Evolutionary conservation across 1,140 invertebrate genomes (phyloP), one percentile per base, ranked within the genome.

Genomic region (Scaptomyza hsui): DNA sequence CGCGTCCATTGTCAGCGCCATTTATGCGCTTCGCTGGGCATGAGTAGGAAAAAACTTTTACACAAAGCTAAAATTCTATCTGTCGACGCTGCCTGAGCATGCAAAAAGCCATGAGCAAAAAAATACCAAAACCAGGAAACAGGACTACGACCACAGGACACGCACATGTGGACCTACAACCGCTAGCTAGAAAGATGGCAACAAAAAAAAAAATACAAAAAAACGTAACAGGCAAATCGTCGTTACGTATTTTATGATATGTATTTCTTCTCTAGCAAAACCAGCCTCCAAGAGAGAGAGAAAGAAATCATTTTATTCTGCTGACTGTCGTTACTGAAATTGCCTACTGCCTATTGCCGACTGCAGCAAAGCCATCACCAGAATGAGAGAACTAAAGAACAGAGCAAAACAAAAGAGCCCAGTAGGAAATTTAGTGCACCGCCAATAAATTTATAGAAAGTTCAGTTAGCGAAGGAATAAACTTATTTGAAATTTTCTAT

Each of bases 61-160:
- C 81, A 77, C 81, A 85, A 85, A 80, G 77, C 81, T 62, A 74
- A 86, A 85, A 77, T 81, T 86, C 81, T 88, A 85, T 77, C 80
- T 71, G 73, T 49, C 73, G 64, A 74, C 26, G 5, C 64, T 75
- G 68, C 21, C 81, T 67, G 77, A 81, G 81, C 81, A 85, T 85
- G 81, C 82, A 85, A 88, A 85, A 85, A 78, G 2, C 45, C 39
- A 19, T 15, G 19, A 61, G 70, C 55, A 67, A 86, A 71, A 78
- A 39, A 37, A 63, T 26, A 48, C 35, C 51, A 32, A 53, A 32
- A 15, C 42, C 39, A 4, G 3, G 26, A 29, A 9, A 6, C 80
- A 80, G 76, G 81, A 76, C 72, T 68, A 59, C 35, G 52, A 29
- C 13, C 48, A 68, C 76, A 55, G 68, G 77, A 77, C 72, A 85